Percentiles rank a stretch among this genome's conserved stretches.
phyloP scores from a whole-genome alignment of 2,888 invertebrate species.

The Vanessa cardui region DNA sequence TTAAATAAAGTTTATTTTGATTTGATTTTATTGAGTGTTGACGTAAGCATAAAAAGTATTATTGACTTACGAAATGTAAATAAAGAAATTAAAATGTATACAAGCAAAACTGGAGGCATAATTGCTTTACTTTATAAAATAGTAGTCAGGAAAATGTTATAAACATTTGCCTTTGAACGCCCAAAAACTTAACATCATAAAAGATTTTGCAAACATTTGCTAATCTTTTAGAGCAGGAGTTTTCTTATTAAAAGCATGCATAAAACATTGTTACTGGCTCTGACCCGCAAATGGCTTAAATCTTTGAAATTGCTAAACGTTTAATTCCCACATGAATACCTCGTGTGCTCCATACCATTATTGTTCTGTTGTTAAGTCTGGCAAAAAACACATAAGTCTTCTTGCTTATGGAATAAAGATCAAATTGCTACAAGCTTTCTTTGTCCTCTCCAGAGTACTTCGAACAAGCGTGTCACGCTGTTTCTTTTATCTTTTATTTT shows the following conservation, averaged over 20 bases:
- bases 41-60: too few species aligned
- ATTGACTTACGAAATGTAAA: too few species aligned
- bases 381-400: slow-evolving; percentile 1
- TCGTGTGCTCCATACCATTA: slow-evolving; percentile 4
- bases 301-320: slow-evolving; percentile 16
- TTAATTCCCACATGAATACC: neutral
- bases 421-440: neutral
- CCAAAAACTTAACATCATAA: neutral
- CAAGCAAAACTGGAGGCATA: too few species aligned
- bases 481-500: slow-evolving; percentile 11
- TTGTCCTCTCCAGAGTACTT: neutral
- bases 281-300: slow-evolving; percentile 6
- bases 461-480: slow-evolving; percentile 2
- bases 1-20: too few species aligned
- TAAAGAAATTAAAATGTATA: too few species aligned
- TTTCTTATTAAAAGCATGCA: neutral
- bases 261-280: slow-evolving; percentile 1
- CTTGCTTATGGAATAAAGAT: slow-evolving; percentile 6
- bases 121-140: too few species aligned
- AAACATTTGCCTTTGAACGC: neutral
- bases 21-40: too few species aligned
- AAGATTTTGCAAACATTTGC: neutral
- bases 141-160: too few species aligned
- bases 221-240: neutral
- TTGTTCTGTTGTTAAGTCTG: slow-evolving; percentile 4